phyloP scores from a whole-genome alignment of 2,113 vertebrate species.

The Ursus arctos region DNA sequence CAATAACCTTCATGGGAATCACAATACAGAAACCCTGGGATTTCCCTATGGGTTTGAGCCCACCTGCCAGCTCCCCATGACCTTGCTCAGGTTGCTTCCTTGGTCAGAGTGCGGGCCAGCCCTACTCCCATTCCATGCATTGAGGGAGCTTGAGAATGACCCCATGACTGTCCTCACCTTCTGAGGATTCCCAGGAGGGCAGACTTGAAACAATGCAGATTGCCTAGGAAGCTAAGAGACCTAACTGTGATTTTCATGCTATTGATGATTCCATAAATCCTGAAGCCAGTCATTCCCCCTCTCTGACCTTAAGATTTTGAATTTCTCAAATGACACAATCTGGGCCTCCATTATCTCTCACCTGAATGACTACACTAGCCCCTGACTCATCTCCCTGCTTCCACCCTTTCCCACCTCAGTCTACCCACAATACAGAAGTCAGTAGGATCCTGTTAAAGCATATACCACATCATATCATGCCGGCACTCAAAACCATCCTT shows the following conservation, averaged over 20 bases:
- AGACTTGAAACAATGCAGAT: background rate
- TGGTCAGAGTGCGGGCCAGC: background rate
- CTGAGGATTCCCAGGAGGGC: background rate
- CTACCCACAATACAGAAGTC: background rate
- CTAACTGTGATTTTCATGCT: background rate
- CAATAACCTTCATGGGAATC: background rate
- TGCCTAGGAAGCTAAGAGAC: background rate
- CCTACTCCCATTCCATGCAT: background rate
- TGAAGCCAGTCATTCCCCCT: background rate
- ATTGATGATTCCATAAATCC: background rate
- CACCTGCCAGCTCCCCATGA: background rate
- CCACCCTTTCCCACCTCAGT: background rate
- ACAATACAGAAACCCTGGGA: background rate
- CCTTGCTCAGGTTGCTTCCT: background rate
- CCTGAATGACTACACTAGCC: background rate
- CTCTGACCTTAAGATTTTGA: constrained; percentile 49
- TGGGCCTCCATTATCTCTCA: background rate
- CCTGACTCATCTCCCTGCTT: background rate
- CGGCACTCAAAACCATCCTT: constrained; percentile 8
- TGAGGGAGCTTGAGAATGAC: background rate
- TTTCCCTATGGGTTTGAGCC: background rate
- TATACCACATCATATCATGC: background rate
- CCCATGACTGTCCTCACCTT: background rate
- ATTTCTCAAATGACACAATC: background rate
- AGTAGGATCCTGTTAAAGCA: background rate